Base-by-base conservation (phyloP, 2,888 invertebrate species). In the Lysandra coridon region DNA sequence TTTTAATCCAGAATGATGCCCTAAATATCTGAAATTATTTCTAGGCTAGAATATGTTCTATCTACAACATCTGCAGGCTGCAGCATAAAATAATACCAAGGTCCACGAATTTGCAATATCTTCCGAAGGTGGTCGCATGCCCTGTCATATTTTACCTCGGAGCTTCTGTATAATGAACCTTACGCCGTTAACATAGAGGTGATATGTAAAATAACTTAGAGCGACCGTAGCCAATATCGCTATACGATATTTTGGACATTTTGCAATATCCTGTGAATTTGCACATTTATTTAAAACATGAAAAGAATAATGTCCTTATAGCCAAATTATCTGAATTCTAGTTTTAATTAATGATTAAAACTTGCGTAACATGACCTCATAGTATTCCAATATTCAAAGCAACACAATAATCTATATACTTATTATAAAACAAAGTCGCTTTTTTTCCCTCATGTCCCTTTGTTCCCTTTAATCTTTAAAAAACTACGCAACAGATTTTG, bases 261-360 rank as follows among this genome's bases (percentile, higher is more conserved):
- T 69, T 69, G 69, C 69, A 69, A 69, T 69, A 69, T 37, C 69
- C 69, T 69, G 69, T 69, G 14, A 69, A 14, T 69, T 69, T 69
- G 33, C 33, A 69, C 33, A 69, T 69, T 37, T 69, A 14, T 33
- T 33, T 37, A 23, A 33, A 69, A 64, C 23, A 12, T 23, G 23
- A 30, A 64, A 64, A 64, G 12, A 64, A 64, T 69, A 12, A 33
- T 37, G 14, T 69, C 69, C 37, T 69, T 69, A 69, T 69, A 69
- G 69, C 69, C 69, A 14, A 33, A 30, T 33, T 14, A 33, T 33
- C 33, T 69, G 69, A 14, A 64, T 64, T 30, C 64, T 2, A 17
- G 69, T 33, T 2, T 33, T 30, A 37, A 69, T 69, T 12, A 37
- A 6, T 37, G 33, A 69, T 69, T 23, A 7, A 12, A 10, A 30